Evolutionary conservation across 2,888 invertebrate genomes (phyloP).

Genomic region (Andrena bicolor): DNA sequence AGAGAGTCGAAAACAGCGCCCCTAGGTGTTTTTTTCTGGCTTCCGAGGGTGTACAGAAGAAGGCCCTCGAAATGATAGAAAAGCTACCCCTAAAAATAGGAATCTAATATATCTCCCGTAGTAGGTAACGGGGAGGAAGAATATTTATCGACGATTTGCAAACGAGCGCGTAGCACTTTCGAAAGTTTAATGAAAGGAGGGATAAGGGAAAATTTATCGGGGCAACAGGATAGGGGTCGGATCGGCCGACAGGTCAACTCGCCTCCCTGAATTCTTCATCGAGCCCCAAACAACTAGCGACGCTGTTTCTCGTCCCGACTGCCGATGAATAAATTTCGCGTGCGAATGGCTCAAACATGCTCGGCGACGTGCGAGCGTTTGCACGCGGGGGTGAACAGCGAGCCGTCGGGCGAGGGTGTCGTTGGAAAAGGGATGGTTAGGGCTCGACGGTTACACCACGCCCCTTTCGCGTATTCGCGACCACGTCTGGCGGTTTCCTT

Average conservation of each 20-base stretch:
- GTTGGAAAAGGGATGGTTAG: conserved; percentile 54
- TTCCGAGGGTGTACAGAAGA: too few relatives aligned
- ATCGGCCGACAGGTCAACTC: conserved; percentile 52
- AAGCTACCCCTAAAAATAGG: too few relatives aligned
- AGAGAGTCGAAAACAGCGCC: too few relatives aligned
- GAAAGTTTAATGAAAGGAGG: conserved; percentile 50
- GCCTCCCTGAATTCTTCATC: conserved; percentile 67
- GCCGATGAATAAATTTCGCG: conserved; percentile 79
- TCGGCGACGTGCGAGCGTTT: conserved; percentile 35
- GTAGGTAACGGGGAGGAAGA: neutral
- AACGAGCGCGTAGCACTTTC: conserved; percentile 30
- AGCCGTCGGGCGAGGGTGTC: conserved; percentile 58
- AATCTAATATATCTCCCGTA: too few relatives aligned
- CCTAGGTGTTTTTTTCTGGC: too few relatives aligned
- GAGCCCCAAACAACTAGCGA: conserved; percentile 67
- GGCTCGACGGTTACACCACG: conserved; percentile 72
- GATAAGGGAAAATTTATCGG: conserved; percentile 55
- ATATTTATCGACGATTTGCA: conserved; percentile 35
- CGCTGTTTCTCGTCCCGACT: conserved; percentile 42
- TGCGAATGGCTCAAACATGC: conserved; percentile 74
- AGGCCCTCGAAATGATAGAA: too few relatives aligned
- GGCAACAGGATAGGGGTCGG: conserved; percentile 62
- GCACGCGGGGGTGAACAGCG: conserved; percentile 33
- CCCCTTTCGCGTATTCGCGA: conserved; percentile 77
- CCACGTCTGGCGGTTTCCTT: conserved; percentile 76